Evolutionary conservation across 2,113 vertebrate genomes (phyloP), one percentile per base, ranked within the genome.

Genomic region (Hoplias malabaricus): DNA sequence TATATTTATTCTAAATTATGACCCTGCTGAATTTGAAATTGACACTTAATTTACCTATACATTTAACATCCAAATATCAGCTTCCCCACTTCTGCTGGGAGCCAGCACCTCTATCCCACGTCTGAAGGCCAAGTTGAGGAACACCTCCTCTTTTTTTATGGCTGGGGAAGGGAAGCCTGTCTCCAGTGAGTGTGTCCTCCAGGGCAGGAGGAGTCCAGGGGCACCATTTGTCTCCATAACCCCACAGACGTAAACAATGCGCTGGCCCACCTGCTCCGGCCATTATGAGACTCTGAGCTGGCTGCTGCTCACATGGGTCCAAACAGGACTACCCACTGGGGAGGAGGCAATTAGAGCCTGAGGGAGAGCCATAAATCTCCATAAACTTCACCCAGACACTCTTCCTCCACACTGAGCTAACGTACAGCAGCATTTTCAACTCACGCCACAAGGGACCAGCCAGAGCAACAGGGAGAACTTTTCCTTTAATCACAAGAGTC

Each of bases 291-390:
- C 84, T 83, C 16, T 29, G 75, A 78, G 82, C 81, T 83, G 80
- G 84, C 80, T 50, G 68, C 76, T 59, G 80, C 84, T 85, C 81
- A 78, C 84, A 48, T n/a, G 67, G 56, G 88, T 87, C 84, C 86
- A 80, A 87, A 79, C 84, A 85, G 85, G 90, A 89, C 88, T 89
- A 83, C 90, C 89, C 89, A 85, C 90, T 75, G 86, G 89, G 88
- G 82, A 90, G 88, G 86, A 91, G 91, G 90, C 89, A 87, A 92
- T 93, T 91, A 92, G 86, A 84, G 80, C 80, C 83, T 75, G 40
- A 63, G 81, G 86, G 90, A 91, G 89, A 86, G 80, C 80, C 87
- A 93, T 93, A 93, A 91, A 93, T 93, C 93, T 93, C 91, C 90
- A 93, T 92, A 93, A 93, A 92, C 91, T 89, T 92, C 92, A 91